Conservation (phyloP, 2,888 invertebrate genomes). For the Melinaea menophilus region DNA sequence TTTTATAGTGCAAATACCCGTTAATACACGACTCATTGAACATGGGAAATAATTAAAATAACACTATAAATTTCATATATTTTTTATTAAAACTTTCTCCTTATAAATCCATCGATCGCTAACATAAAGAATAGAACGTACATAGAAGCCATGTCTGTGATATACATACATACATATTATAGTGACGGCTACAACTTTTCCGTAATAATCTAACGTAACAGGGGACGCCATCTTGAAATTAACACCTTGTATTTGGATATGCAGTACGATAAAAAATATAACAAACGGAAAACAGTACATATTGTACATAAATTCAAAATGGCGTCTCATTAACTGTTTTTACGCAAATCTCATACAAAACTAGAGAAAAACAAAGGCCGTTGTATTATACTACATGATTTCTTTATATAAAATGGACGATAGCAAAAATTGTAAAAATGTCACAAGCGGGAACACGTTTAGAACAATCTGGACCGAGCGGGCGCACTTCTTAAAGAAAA, state of each 20-base stretch:
- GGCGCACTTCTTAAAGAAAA: too few species aligned
- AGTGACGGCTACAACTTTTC: constrained; percentile 45
- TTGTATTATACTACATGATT: constrained; percentile 48
- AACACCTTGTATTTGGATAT: constrained; percentile 14
- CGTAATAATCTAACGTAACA: constrained; percentile 40
- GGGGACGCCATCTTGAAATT: constrained; percentile 39
- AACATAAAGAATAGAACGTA: constrained; percentile 71
- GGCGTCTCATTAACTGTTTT: constrained; percentile 25
- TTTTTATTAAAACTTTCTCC: constrained; percentile 76
- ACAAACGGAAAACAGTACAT: constrained; percentile 11
- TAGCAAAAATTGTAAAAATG: constrained; percentile 48
- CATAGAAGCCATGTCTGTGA: constrained; percentile 70
- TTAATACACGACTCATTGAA: too few species aligned
- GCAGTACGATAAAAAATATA: constrained; percentile 15
- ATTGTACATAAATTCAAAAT: constrained; percentile 25
- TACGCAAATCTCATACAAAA: constrained; percentile 35
- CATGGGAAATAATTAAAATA: constrained; percentile 39
- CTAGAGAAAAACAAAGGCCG: constrained; percentile 35
- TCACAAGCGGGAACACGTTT: constrained; percentile 38
- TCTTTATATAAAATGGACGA: constrained; percentile 42
- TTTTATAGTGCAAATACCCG: too few species aligned
- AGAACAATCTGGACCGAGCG: too few species aligned
- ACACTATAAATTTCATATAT: constrained; percentile 59
- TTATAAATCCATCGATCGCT: constrained; percentile 76
- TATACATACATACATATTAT: constrained; percentile 55